These are phyloP conservation scores for Anableps anableps DNA, from an alignment of 2,797 vertebrate genomes.

Conservation along the genomic window DNA sequence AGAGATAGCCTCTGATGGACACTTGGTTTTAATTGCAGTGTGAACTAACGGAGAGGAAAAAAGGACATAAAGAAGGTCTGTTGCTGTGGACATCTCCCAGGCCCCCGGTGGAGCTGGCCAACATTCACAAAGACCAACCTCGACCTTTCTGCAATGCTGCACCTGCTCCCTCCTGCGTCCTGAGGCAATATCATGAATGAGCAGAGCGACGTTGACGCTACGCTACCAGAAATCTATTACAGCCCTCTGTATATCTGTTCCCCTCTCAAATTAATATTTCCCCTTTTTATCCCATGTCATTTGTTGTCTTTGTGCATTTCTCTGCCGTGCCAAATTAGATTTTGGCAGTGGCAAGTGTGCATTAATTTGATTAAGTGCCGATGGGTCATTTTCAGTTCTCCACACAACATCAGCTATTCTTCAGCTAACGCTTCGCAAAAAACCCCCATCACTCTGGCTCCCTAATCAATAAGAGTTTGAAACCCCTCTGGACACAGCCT, in stretches of 20 bases:
- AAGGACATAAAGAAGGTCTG: conserved; percentile 66
- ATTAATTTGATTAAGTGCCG: conserved; percentile 70
- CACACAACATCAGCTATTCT: conserved; percentile 51
- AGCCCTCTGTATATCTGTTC: conserved; percentile 58
- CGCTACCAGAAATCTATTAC: conserved; percentile 53
- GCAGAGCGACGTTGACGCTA: conserved; percentile 22
- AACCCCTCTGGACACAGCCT: conserved; percentile 49
- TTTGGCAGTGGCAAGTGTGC: conserved; percentile 55
- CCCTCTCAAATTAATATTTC: conserved; percentile 57
- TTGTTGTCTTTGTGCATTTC: conserved; percentile 63
- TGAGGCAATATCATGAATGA: conserved; percentile 40
- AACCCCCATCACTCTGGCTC: conserved; percentile 59
- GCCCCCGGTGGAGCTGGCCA: conserved; percentile 49
- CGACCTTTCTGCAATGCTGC: conserved; percentile 68
- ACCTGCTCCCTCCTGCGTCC: conserved; percentile 65
- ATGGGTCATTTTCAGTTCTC: conserved; percentile 64
- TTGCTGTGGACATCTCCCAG: conserved; percentile 62
- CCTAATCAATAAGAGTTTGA: conserved; percentile 70
- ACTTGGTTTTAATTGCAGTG: conserved; percentile 94
- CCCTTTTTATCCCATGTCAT: conserved; percentile 60
- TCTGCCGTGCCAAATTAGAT: conserved; percentile 67
- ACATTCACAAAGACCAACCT: conserved; percentile 66
- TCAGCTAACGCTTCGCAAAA: conserved; percentile 36
- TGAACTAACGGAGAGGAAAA: conserved; percentile 74
- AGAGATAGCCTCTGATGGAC: conserved; percentile 94